These are phyloP conservation scores for Mastacembelus armatus DNA, from an alignment of 2,797 vertebrate genomes.

Conservation along the genomic window DNA sequence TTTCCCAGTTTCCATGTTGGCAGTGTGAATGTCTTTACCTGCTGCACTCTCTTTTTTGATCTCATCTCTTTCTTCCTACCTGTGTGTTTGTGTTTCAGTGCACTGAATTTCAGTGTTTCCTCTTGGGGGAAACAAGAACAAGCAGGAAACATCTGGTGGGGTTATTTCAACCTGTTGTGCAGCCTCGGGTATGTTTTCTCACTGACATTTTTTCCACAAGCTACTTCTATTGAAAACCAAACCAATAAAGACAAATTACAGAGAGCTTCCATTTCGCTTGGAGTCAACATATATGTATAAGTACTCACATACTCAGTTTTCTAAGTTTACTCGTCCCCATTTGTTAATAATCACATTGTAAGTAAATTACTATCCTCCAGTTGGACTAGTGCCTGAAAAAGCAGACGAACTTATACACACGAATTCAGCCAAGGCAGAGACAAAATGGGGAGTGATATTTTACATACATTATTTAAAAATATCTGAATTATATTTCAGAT, in stretches of 20 bases:
- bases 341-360: slow-evolving; percentile 37
- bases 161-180: slow-evolving; percentile 55
- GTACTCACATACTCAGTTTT: slow-evolving; percentile 12
- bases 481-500: slow-evolving; percentile 1
- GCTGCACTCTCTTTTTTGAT: slow-evolving; percentile 43
- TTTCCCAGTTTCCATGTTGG: slow-evolving; percentile 18
- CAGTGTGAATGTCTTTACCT: slow-evolving; percentile 41
- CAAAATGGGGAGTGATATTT: slow-evolving; percentile 22
- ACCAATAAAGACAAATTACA: slow-evolving; percentile 11
- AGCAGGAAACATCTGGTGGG: slow-evolving; percentile 60
- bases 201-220: not conserved
- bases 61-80: slow-evolving; percentile 20
- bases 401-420: slow-evolving; percentile 24
- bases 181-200: slow-evolving; percentile 18
- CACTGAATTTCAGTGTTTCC: slow-evolving; percentile 20
- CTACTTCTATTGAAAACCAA: not conserved
- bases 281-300: slow-evolving; percentile 18
- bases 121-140: slow-evolving; percentile 18
- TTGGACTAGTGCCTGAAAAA: slow-evolving; percentile 27
- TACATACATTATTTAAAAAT: slow-evolving; percentile 34
- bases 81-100: slow-evolving; percentile 40
- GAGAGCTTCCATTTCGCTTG: slow-evolving; percentile 13
- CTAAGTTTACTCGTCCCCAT: slow-evolving; percentile 15
- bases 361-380: slow-evolving; percentile 35
- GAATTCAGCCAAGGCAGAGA: slow-evolving; percentile 11